phyloP scores from a whole-genome alignment of 2,888 invertebrate genomes.

The Melitaea athalia region DNA sequence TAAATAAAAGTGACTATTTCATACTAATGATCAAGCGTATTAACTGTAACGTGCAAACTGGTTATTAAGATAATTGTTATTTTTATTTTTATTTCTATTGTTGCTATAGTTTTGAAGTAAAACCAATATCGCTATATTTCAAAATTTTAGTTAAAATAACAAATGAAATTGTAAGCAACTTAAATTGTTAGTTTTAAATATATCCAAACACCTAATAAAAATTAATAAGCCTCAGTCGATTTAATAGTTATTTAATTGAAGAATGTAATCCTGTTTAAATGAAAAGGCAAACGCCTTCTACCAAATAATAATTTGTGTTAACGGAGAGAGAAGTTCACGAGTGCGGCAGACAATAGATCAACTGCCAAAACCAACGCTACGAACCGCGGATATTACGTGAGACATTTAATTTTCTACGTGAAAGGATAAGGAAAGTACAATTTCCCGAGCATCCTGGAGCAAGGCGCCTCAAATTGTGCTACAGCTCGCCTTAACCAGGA shows the following conservation, averaged over 20 bases:
- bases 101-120: too few species aligned
- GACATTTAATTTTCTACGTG: constrained; percentile 83
- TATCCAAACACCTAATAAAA: background rate
- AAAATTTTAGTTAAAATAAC: too few species aligned
- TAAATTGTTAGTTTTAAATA: too few species aligned
- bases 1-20: too few species aligned
- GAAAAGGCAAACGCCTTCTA: constrained; percentile 6
- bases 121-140: too few species aligned
- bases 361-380: constrained; percentile 73
- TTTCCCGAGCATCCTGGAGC: constrained; percentile 65
- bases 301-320: constrained; percentile 44
- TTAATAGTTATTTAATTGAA: constrained; percentile 2
- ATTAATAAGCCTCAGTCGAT: background rate
- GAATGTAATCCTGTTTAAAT: background rate
- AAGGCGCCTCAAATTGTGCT: constrained; percentile 62
- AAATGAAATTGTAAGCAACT: too few species aligned
- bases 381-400: constrained; percentile 72
- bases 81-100: too few species aligned
- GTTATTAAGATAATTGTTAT: too few species aligned
- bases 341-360: constrained; percentile 62
- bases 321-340: constrained; percentile 43
- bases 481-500: constrained; percentile 58
- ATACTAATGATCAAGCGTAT: too few species aligned
- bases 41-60: too few species aligned
- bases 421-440: constrained; percentile 77